Evolutionary conservation across 1,140 invertebrate genomes (phyloP).

Genomic region (Lordiphosa mommai): DNA sequence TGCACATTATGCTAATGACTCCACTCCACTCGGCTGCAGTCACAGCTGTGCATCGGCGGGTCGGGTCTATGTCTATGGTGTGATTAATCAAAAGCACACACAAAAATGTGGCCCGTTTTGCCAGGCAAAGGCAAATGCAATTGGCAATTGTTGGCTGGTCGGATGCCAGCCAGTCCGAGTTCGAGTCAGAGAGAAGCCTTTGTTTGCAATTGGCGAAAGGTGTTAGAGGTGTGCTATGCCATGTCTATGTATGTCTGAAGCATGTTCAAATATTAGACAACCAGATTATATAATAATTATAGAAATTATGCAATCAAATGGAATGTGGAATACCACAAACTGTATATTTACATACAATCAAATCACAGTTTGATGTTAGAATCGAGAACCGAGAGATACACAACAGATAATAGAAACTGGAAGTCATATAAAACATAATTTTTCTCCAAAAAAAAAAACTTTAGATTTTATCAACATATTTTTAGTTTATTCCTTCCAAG

Average conservation of each 20-base stretch:
- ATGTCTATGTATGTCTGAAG: slow-evolving; percentile 11
- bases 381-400: too few species aligned
- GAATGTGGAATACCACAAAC: too few species aligned
- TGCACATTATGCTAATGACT: slow-evolving; percentile 73
- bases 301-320: too few species aligned
- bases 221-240: slow-evolving; percentile 29
- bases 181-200: slow-evolving; percentile 9
- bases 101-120: slow-evolving; percentile 44
- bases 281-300: slow-evolving; percentile 2
- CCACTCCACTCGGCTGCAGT: slow-evolving; percentile 11
- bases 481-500: too few species aligned
- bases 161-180: background rate
- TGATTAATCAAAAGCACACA: slow-evolving; percentile 66
- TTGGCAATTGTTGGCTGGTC: slow-evolving; percentile 38
- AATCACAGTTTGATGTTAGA: too few species aligned
- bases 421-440: too few species aligned
- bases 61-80: slow-evolving; percentile 41
- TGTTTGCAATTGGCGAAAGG: slow-evolving; percentile 58
- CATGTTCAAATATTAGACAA: slow-evolving; percentile 39
- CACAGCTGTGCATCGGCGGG: slow-evolving; percentile 3
- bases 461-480: too few species aligned
- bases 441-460: too few species aligned
- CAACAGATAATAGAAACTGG: too few species aligned
- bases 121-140: slow-evolving; percentile 55
- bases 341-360: too few species aligned